These are phyloP conservation scores for Euclidia mi DNA, from an alignment of 2,888 invertebrate genomes.

Conservation along the genomic window DNA sequence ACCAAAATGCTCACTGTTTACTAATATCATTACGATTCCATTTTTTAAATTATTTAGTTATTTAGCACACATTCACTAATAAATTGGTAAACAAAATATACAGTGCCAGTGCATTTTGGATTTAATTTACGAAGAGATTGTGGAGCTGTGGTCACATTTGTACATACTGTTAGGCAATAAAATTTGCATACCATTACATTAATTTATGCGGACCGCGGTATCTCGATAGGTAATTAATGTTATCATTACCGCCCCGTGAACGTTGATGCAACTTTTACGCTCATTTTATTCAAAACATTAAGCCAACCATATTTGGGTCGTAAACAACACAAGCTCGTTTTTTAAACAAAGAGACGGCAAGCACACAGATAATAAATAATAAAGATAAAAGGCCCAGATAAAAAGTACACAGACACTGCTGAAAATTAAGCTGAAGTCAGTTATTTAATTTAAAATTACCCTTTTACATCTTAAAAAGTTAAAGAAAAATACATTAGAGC, in stretches of 20 bases:
- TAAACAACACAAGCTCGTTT: constrained; percentile 22
- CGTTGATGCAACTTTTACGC: constrained; percentile 26
- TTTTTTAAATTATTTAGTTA: neutral
- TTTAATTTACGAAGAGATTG: constrained; percentile 43
- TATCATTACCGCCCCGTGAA: constrained; percentile 45
- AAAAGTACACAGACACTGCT: constrained; percentile 48
- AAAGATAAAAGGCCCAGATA: constrained; percentile 51
- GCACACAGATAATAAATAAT: constrained; percentile 34
- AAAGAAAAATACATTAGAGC: constrained; percentile 64
- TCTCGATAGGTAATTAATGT: constrained; percentile 54
- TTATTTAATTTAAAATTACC: constrained; percentile 66
- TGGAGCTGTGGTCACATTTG: constrained; percentile 47
- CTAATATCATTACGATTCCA: no score
- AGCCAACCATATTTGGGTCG: constrained; percentile 12
- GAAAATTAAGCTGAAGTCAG: constrained; percentile 60
- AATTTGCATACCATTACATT: constrained; percentile 67
- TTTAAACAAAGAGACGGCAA: constrained; percentile 20
- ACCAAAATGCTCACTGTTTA: no score
- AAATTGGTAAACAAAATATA: constrained; percentile 2
- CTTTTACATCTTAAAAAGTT: constrained; percentile 55
- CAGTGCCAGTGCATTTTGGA: constrained; percentile 24
- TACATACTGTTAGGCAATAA: constrained; percentile 53
- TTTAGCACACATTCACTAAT: no score
- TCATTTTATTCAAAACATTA: constrained; percentile 19
- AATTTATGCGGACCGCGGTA: constrained; percentile 53